Base-by-base conservation (phyloP, 2,888 invertebrate genomes). In the Archips crataeganus region DNA sequence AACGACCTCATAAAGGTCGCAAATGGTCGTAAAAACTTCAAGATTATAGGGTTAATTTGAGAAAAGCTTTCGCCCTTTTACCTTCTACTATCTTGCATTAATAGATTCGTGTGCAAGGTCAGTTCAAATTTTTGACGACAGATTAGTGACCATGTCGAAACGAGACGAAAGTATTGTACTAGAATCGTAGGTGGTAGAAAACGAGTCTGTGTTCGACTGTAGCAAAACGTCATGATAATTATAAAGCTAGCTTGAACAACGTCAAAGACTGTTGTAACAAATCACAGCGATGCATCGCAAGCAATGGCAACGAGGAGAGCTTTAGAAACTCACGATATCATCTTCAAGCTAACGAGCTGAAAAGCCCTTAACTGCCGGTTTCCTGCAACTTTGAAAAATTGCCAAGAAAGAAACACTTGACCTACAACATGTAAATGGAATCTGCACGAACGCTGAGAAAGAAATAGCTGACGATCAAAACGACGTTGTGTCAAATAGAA, bases 321-420 rank as follows among this genome's bases (percentile, higher is more conserved):
- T n/a, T 39, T 39, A 60, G n/a, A 36, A 13, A 64, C 34, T 49
- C 9, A 64, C 64, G 64, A 64, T n/a, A n/a, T 47, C 42, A 49
- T 32, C 45, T 3, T 32, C 57, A 67, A 45, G 4, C 45, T 32
- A 45, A 65, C 49, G n/a, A 64, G n/a, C 15, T n/a, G 13, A 8
- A 49, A 32, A 64, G 23, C 32, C 13, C 45, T 32, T 32, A 6
- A 63, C 39, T 39, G 6, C 6, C 39, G 6, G 3, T 45, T 13
- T 34, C n/a, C 13, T 32, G 10, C 9, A 47, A 32, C 32, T 47
- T 32, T 36, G 36, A 65, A 34, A 65, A 51, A 51, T 51, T 15
- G 36, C n/a, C 8, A 34, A 13, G 9, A 34, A 49, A 34, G 49
- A n/a, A 49, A 34, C 42, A 61, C 61, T 42, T 42, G 34, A 61